Conservation (phyloP, 2,888 invertebrate genomes). For the Neoaliturus tenellus region DNA sequence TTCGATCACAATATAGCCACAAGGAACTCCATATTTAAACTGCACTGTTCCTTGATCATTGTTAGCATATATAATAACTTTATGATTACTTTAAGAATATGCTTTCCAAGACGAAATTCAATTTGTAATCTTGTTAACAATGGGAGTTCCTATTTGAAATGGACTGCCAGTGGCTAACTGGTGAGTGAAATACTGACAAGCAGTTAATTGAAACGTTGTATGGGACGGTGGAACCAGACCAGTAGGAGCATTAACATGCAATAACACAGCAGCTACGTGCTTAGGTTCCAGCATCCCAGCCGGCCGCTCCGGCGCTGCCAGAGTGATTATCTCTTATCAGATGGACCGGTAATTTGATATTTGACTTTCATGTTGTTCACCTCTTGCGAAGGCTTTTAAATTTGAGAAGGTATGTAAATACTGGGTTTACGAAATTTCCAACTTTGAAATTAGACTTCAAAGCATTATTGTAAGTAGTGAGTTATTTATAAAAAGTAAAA, state of each 20-base stretch:
- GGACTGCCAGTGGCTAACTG: not conserved
- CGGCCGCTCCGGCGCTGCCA: not conserved
- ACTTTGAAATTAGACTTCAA: too few relatives aligned
- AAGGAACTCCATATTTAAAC: too few relatives aligned
- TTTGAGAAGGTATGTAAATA: too few relatives aligned
- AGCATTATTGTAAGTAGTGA: too few relatives aligned
- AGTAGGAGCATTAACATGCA: slow-evolving; percentile 10
- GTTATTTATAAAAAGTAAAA: too few relatives aligned
- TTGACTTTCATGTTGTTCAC: not conserved
- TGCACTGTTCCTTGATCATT: too few relatives aligned
- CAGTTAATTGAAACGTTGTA: slow-evolving; percentile 19
- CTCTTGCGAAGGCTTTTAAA: not conserved
- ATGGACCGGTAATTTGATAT: not conserved
- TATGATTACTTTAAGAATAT: not conserved
- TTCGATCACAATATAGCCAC: too few relatives aligned
- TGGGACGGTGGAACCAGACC: slow-evolving; percentile 11
- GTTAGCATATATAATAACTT: too few relatives aligned
- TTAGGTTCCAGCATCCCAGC: slow-evolving; percentile 7
- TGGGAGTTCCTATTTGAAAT: not conserved
- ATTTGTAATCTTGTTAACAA: not conserved
- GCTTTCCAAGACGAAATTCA: not conserved
- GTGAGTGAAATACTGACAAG: not conserved
- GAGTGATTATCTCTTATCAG: not conserved
- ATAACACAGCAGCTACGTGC: slow-evolving; percentile 12
- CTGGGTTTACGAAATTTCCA: too few relatives aligned